phyloP scores from a whole-genome alignment of 2,888 invertebrate species.

The Diarsia rubi region DNA sequence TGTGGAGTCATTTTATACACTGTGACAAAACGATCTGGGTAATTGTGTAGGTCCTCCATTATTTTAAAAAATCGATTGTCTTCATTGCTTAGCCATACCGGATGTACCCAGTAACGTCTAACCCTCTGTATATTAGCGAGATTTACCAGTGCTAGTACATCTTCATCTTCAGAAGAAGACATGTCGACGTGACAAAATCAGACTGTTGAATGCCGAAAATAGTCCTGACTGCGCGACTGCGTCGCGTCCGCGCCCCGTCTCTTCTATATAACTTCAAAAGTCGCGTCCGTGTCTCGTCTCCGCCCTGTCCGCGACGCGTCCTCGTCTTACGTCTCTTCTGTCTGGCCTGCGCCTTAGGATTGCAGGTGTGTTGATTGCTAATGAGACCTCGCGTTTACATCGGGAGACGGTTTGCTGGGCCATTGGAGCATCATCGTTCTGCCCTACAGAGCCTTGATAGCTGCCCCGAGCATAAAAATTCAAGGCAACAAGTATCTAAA shows the following conservation, averaged over 20 bases:
- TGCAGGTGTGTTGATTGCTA: too few species aligned
- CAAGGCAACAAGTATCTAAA: too few species aligned
- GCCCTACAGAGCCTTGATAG: too few species aligned
- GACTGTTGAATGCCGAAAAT: background rate
- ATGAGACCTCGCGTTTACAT: too few species aligned
- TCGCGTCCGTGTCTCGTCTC: too few species aligned
- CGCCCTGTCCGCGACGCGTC: too few species aligned
- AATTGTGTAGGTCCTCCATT: conserved; percentile 12
- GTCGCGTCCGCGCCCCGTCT: background rate
- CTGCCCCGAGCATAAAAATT: too few species aligned
- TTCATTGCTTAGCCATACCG: conserved; percentile 14
- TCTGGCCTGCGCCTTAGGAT: too few species aligned
- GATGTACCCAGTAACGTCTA: conserved; percentile 26
- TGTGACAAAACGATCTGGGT: conserved; percentile 10
- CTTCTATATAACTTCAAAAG: too few species aligned
- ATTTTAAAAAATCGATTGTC: conserved; percentile 5
- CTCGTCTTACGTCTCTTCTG: too few species aligned
- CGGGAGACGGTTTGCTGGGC: too few species aligned
- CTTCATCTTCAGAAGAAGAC: conserved; percentile 13
- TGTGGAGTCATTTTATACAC: conserved; percentile 12
- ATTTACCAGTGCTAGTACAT: background rate
- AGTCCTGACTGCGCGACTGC: background rate
- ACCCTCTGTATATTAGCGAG: conserved; percentile 13
- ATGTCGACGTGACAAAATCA: background rate
- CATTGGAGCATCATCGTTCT: too few species aligned